Conservation (phyloP, 2,888 invertebrate genomes). For the Nephrotoma flavescens region DNA sequence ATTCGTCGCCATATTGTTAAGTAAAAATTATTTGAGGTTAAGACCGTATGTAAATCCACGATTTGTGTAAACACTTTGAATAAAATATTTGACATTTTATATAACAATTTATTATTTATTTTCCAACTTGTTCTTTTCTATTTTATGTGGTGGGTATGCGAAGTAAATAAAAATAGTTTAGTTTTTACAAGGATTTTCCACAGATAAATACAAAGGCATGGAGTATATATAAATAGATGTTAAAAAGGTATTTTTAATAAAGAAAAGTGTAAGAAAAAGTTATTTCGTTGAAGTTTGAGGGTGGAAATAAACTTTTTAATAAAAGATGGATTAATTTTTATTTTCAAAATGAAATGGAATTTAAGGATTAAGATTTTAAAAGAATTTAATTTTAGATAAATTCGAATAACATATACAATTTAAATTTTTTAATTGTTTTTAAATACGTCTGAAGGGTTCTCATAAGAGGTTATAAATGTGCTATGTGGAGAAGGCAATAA, state of each 20-base stretch:
- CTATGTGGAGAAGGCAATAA: no score
- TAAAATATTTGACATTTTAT: not conserved
- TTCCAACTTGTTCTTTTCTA: not conserved
- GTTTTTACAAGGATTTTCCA: not conserved
- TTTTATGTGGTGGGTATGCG: not conserved
- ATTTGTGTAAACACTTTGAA: not conserved
- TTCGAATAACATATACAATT: not conserved
- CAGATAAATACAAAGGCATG: not conserved
- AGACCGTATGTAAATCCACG: not conserved
- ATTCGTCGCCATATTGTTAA: not conserved
- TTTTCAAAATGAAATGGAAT: not conserved
- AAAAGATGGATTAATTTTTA: not conserved
- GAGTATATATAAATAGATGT: not conserved
- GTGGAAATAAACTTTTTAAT: not conserved
- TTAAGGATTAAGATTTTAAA: not conserved
- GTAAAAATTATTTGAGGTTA: not conserved
- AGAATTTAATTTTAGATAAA: not conserved
- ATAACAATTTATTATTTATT: not conserved
- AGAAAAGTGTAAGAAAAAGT: not conserved
- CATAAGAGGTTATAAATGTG: no score
- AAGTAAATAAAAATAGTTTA: not conserved
- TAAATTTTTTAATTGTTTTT: not conserved
- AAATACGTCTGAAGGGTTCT: not conserved
- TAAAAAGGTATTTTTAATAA: not conserved
- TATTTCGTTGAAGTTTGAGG: not conserved